Evolutionary conservation across 2,113 vertebrate genomes (phyloP), one percentile per base, ranked within the genome.

Genomic region (Hepsetus odoe): DNA sequence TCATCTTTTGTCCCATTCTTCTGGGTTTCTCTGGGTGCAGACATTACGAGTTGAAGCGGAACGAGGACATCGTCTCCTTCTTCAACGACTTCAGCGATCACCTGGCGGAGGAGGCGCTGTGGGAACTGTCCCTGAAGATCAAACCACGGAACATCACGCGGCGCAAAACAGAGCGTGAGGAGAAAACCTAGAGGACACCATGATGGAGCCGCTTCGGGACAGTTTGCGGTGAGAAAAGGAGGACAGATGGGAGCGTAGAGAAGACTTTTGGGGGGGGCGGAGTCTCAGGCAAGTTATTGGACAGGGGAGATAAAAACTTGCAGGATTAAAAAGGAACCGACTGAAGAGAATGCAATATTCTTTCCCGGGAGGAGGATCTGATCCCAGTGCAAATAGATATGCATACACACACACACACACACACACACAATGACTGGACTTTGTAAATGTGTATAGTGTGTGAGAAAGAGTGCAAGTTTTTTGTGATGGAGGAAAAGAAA

Each of bases 41-140:
- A 86, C 97, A 98, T 88, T 99, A 98, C 0, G 98, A 99, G 68
- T 93, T 99, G 85, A 96, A 95, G 76, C 95, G 96, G 28, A 98
- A 98, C 0, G 98, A 99, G 0, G 98, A 99, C 89, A 98, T 99
- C 4, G 94, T 99, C 65, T 96, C 87, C 0, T 99, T 99, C 92
- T 99, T 99, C 93, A 99, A 99, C 0, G 98, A 99, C 85, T 99
- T 99, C 92, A 97, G 97, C 1, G 98, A 99, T 90, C 98, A 99
- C 90, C 91, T 99, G 86, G 98, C 98, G 0, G 98, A 99, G 89
- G 98, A 99, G 89, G 98, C 98, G 4, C 84, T 99, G 26, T 99
- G 98, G 98, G 98, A 99, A 85, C 94, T 99, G 49, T 99, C 98
- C 16, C 92, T 98, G 79, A 99, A 99, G 90, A 99, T 99, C 89